Conservation (phyloP, 2,113 vertebrate genomes). For the Polyodon spathula region DNA sequence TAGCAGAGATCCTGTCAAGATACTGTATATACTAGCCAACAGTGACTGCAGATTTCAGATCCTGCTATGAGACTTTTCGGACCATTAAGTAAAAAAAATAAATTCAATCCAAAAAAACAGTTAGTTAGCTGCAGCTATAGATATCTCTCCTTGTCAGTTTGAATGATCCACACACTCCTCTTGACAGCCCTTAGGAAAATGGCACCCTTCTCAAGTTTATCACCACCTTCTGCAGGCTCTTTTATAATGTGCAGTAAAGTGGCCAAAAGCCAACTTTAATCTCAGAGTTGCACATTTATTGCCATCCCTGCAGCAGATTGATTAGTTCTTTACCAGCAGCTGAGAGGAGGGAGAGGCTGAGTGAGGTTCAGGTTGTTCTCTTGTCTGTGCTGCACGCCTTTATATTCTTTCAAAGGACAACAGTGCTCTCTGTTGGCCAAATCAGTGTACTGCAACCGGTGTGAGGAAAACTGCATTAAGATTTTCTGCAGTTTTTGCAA, state of each 20-base stretch:
- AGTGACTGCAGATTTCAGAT: not conserved
- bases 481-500: no score
- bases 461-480: no score
- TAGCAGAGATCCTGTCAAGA: not conserved
- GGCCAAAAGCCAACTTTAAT: constrained; percentile 16
- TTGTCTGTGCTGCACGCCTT: not conserved
- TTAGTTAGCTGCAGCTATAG: not conserved
- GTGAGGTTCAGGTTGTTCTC: constrained; percentile 26
- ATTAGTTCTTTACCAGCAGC: constrained; percentile 13
- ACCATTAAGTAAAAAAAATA: not conserved
- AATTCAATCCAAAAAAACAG: not conserved
- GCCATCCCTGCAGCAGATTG: constrained; percentile 15
- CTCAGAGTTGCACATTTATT: constrained; percentile 17
- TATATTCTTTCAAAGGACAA: not conserved
- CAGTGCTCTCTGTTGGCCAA: constrained; percentile 17
- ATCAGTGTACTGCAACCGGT: not conserved
- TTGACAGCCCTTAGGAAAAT: not conserved
- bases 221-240: constrained; percentile 1
- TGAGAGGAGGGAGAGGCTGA: constrained; percentile 13
- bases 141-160: not conserved
- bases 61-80: not conserved
- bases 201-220: not conserved
- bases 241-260: constrained; percentile 11
- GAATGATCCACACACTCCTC: not conserved
- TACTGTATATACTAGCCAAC: not conserved